Evolutionary conservation across 2,888 invertebrate genomes (phyloP), one percentile per base, ranked within the genome.

Genomic region (Mimas tiliae): DNA sequence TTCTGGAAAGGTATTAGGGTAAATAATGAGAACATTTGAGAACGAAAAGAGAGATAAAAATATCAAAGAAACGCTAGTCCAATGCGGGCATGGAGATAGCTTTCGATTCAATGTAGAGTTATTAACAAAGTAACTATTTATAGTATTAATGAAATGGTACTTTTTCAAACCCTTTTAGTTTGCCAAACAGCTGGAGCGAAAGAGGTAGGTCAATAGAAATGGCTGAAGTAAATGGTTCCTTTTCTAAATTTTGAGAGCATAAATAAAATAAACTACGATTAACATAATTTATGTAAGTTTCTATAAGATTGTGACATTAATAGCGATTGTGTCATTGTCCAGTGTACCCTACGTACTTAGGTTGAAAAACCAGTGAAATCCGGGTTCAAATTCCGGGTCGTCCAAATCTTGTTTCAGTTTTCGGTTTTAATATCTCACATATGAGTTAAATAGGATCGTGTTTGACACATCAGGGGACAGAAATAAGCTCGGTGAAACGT

Each of bases 11-110:
- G 6, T 19, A 42, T 11, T 21, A 12, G 19, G 38, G 16, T 11
- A 58, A 58, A 19, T 38, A 58, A 58, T 58, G 19, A 33, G 34
- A 33, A 58, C 55, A 38, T 19, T 58, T 58, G 11, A 6, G 58
- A 19, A 42, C 16, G 19, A 16, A 38, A 58, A 58, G 38, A 34
- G 4, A 38, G 34, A 42, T 58, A 58, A 42, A 11, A 16, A 38
- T 38, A 19, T 38, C 12, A 42, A 58, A 42, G 19, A 50, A 58
- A 33, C 19, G 55, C n/a, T 55, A 9, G 55, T 14, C 19, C 42
- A 19, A 58, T 58, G 19, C 42, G 19, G 58, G 58, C 42, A 42
- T 38, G 38, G 11, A 38, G 38, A 42, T 19, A 58, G 38, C 11
- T 58, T 38, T 53, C 11, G 19, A 19, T 42, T 42, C 12, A 4